A percentile compares a stretch with the other conserved stretches of the same genome.
phyloP scores from a whole-genome alignment of 2,888 invertebrate genomes.

The Euplexia lucipara region DNA sequence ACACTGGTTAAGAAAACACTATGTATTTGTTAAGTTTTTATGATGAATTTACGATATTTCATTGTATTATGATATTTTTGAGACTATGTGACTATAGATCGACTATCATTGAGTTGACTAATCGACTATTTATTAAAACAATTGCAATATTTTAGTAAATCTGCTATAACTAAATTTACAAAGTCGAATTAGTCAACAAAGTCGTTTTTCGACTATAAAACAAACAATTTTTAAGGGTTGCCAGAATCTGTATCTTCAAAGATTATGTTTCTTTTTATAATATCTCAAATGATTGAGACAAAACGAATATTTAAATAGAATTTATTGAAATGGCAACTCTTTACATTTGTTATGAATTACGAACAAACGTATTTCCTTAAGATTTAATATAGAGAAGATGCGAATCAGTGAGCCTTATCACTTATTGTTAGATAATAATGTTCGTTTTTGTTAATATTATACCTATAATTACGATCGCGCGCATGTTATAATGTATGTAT shows the following conservation, averaged over 20 bases:
- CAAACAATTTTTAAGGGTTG: constrained; percentile 37
- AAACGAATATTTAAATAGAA: constrained; percentile 2
- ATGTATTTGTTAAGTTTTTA: constrained; percentile 79
- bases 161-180: constrained; percentile 4
- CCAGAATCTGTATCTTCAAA: constrained; percentile 11
- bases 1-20: constrained; percentile 83
- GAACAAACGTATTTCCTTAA: constrained; percentile 64
- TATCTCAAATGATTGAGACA: constrained; percentile 3
- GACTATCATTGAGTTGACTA: constrained; percentile 31
- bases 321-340: constrained; percentile 30
- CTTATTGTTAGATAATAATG: constrained; percentile 65
- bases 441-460: constrained; percentile 68
- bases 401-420: constrained; percentile 70
- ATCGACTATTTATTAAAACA: constrained; percentile 26
- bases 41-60: constrained; percentile 78
- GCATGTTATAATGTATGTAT: constrained; percentile 49
- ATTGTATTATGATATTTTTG: constrained; percentile 58
- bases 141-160: constrained; percentile 19
- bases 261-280: constrained; percentile 25
- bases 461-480: constrained; percentile 63
- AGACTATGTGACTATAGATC: constrained; percentile 41
- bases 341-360: constrained; percentile 44
- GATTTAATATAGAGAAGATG: constrained; percentile 60
- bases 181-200: constrained; percentile 27
- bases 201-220: constrained; percentile 50